Percentiles rank a stretch among this genome's conserved stretches.
These are phyloP conservation scores for Sinhomidia bicolor DNA, from an alignment of 2,888 invertebrate genomes.

Conservation along the genomic window DNA sequence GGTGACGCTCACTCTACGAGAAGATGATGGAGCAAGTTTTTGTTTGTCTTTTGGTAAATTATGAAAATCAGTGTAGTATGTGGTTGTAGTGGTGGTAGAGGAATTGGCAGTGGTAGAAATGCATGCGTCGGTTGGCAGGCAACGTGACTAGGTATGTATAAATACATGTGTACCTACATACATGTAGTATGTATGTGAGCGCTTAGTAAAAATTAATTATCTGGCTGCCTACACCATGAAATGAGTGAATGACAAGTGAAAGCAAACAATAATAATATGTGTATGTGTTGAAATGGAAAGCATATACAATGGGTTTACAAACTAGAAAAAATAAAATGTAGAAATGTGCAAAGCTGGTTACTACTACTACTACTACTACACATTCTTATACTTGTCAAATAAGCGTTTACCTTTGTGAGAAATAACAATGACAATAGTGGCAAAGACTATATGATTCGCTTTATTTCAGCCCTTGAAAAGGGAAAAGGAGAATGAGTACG, in stretches of 20 bases:
- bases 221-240: not conserved
- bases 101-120: not conserved
- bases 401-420: too few relatives aligned
- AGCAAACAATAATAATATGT: not conserved
- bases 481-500: too few relatives aligned
- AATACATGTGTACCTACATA: not conserved
- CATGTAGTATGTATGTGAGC: not conserved
- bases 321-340: too few relatives aligned
- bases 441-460: too few relatives aligned
- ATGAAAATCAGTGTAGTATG: constrained; percentile 11
- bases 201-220: not conserved
- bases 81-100: not conserved
- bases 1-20: not conserved
- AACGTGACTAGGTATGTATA: not conserved
- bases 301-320: too few relatives aligned
- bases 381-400: too few relatives aligned
- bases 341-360: not conserved
- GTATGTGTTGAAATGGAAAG: not conserved
- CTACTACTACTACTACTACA: too few relatives aligned
- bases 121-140: too few relatives aligned
- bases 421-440: too few relatives aligned
- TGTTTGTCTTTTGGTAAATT: constrained; percentile 39
- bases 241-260: not conserved
- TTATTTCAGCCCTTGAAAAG: too few relatives aligned
- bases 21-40: not conserved